Conservation (phyloP, 2,797 vertebrate genomes). For the Alcedo atthis region DNA sequence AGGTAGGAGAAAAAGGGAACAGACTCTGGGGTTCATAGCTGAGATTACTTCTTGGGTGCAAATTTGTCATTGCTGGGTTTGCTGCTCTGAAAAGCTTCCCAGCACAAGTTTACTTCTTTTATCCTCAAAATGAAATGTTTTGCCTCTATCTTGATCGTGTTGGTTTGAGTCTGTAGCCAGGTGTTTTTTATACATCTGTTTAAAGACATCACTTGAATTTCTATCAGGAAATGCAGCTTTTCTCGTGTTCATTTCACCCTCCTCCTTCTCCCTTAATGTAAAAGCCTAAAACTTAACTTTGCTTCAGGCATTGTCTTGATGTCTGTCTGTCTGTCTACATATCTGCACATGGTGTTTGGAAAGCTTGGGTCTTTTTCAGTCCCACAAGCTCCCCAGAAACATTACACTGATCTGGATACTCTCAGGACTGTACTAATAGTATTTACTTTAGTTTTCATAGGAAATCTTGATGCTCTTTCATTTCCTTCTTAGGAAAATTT, state of each 20-base stretch:
- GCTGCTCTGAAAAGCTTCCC: not conserved
- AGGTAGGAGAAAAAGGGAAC: not conserved
- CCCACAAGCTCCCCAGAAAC: not conserved
- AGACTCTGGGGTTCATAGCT: no score
- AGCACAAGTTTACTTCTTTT: not conserved
- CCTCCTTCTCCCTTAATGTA: not conserved
- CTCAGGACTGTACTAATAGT: not conserved
- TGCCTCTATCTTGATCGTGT: not conserved
- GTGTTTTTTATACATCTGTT: not conserved
- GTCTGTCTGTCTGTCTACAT: rapidly evolving
- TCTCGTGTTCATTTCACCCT: not conserved
- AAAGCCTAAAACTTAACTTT: not conserved
- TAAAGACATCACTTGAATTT: not conserved
- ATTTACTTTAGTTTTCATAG: not conserved
- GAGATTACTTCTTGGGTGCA: not conserved
- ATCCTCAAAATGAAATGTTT: not conserved
- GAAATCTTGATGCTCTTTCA: not conserved
- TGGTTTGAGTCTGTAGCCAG: not conserved
- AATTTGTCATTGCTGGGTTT: not conserved
- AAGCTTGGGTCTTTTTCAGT: not conserved
- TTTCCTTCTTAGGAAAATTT: not conserved
- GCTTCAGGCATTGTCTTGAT: not conserved
- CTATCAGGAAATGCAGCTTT: not conserved
- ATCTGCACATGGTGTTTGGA: not conserved
- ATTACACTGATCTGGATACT: not conserved